phyloP scores from a whole-genome alignment of 2,797 vertebrate genomes.

The Ataeniobius toweri region DNA sequence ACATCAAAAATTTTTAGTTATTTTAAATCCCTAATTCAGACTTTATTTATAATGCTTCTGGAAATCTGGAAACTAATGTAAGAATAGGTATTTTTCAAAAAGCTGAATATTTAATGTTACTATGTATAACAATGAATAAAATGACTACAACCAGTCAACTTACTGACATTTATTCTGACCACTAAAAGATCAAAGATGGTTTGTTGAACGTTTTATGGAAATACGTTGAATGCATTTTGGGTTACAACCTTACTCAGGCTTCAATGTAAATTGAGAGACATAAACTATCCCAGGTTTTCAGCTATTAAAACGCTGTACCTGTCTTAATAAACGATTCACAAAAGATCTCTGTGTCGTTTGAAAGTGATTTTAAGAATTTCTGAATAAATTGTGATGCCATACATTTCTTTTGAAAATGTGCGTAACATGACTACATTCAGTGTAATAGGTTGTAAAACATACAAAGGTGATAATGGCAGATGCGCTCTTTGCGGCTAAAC shows the following conservation, averaged over 20 bases:
- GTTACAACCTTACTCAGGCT: background rate
- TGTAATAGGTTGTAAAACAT: conserved; percentile 57
- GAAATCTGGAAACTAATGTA: no score
- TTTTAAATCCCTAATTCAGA: no score
- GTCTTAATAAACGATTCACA: background rate
- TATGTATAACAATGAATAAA: background rate
- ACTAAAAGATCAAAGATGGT: background rate
- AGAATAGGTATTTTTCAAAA: no score
- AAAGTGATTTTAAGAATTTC: background rate
- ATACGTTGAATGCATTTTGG: background rate
- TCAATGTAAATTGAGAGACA: background rate
- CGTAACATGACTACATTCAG: conserved; percentile 38
- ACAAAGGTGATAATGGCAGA: conserved; percentile 78
- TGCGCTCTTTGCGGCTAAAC: conserved; percentile 57
- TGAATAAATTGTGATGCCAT: background rate
- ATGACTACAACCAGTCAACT: background rate
- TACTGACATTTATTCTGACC: background rate
- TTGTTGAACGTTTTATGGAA: background rate
- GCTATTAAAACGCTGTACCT: background rate
- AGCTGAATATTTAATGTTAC: background rate
- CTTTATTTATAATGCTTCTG: no score
- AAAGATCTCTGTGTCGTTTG: background rate
- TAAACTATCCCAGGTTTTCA: background rate
- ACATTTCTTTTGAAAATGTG: background rate
- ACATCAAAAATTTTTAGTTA: no score